Base-by-base conservation (phyloP, 2,797 vertebrate species). In the Gallirallus australis region DNA sequence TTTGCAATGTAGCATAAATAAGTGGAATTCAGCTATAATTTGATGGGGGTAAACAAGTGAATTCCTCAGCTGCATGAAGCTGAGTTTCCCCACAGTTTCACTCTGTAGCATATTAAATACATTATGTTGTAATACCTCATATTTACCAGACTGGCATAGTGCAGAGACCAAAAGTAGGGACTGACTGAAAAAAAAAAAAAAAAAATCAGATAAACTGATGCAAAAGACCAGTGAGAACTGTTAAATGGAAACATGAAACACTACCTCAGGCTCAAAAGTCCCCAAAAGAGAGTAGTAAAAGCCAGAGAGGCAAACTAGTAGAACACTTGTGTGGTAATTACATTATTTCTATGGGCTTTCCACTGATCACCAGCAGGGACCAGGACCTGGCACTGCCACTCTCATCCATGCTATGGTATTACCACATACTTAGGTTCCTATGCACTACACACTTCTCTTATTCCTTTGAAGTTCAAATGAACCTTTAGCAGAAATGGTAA, bases 351-450 rank as follows among this genome's bases (percentile, higher is more conserved):
- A 3, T 1, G 13, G 5, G 28, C 4, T 56, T 73, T 37, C 56
- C 47, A 39, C 21, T 3, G 13, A 25, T 23, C 21, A 12, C 6
- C 3, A 59, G 30, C 53, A 77, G 31, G 59, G 24, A 24, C 20
- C 14, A 70, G 48, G 45, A 20, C 47, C 19, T 31, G 6, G 20
- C 31, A 40, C 12, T 2, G 50, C 40, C 14, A 6, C 33, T 70
- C 73, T 5, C 21, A 17, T 1, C 2, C 7, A 12, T 12, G 12
- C 16, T 8, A 25, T 0, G 3, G 8, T 8, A 33, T 25, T 50
- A 31, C 1, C 0, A 0, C 20, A 66, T 1, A 14, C 18, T 56
- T 11, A 5, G 2, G 17, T 60, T 77, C 82, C 40, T 52, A 65
- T 72, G 45, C 48, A 35, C 31, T 21, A 2, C 3, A 28, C 0